These are phyloP conservation scores for Pavo muticus DNA, from an alignment of 2,113 vertebrate species.

Conservation along the genomic window DNA sequence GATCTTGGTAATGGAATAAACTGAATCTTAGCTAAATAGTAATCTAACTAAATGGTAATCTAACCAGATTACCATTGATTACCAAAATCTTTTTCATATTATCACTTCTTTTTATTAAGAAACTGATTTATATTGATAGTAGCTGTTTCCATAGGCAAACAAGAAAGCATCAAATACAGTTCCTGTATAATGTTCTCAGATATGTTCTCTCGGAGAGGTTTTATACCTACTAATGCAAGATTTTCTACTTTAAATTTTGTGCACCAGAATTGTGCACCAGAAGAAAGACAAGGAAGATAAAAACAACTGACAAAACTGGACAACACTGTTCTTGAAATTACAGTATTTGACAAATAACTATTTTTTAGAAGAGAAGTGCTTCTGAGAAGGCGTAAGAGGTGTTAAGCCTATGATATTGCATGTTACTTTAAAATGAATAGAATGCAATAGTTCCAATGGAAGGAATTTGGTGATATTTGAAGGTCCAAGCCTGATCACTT, in stretches of 20 bases:
- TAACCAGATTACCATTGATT: not conserved
- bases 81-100: not conserved
- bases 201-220: not conserved
- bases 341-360: not conserved
- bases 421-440: not conserved
- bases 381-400: not conserved
- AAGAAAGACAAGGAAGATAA: not conserved
- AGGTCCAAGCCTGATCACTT: not conserved
- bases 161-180: not conserved
- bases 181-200: not conserved
- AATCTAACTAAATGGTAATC: too few species aligned
- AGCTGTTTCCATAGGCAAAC: not conserved
- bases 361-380: not conserved
- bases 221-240: not conserved
- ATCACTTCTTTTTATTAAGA: not conserved
- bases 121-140: not conserved
- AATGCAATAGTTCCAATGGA: not conserved
- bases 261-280: not conserved
- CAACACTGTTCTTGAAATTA: not conserved
- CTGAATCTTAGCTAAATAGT: accelerated
- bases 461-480: not conserved
- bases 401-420: not conserved
- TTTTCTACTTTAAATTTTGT: not conserved
- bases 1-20: not conserved
- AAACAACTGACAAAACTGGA: not conserved